Evolutionary conservation across 2,888 invertebrate species (phyloP).

Genomic region (Cryptocheilus praepositus): DNA sequence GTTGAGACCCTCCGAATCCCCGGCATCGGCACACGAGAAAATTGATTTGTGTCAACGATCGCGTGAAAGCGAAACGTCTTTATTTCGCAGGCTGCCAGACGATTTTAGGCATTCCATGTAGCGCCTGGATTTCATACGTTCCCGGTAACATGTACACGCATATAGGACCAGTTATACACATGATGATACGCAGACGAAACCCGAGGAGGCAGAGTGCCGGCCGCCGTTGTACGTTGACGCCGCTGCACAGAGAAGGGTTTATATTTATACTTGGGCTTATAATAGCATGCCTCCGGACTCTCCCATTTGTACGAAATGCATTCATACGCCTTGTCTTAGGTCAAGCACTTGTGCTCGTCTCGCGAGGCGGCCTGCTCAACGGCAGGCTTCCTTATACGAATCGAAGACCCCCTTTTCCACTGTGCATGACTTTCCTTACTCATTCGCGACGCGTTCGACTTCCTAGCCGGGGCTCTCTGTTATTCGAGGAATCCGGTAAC

Average conservation of each 20-base stretch:
- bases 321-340: constrained; percentile 64
- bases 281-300: constrained; percentile 60
- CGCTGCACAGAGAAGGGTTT: constrained; percentile 62
- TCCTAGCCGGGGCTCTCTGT: neutral
- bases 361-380: constrained; percentile 15
- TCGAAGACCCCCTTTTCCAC: neutral
- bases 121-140: no score
- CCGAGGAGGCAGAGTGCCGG: constrained; percentile 64
- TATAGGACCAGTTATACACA: constrained; percentile 45
- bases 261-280: constrained; percentile 72
- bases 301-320: constrained; percentile 63
- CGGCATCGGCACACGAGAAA: no score
- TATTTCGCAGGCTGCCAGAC: no score
- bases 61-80: no score
- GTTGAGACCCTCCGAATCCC: no score
- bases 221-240: constrained; percentile 47
- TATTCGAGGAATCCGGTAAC: no score
- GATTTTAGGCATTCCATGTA: no score
- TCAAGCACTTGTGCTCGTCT: constrained; percentile 54
- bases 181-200: constrained; percentile 70
- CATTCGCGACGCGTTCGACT: neutral
- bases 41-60: no score
- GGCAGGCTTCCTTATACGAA: constrained; percentile 45
- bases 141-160: no score
- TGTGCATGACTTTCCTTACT: neutral